Evolutionary conservation across 2,113 vertebrate species (phyloP), one percentile per base, ranked within the genome.

Genomic region (Baryphthengus martii): DNA sequence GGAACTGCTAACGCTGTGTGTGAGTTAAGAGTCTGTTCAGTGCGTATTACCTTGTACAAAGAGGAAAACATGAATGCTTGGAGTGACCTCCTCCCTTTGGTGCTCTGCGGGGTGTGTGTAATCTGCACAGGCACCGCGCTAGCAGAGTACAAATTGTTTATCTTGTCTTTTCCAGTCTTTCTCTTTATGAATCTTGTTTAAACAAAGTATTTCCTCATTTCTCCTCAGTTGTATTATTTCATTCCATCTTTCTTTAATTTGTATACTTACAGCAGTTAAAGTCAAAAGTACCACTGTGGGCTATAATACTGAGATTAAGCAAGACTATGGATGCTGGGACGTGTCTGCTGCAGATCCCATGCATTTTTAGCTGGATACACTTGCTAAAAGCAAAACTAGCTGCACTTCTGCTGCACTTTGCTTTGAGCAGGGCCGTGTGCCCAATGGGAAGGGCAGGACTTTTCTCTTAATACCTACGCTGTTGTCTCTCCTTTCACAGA

Each of bases 11-110:
- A 77, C 65, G 56, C 40, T 76, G 61, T 61, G 33, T 71, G 23
- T 71, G 67, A 93, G 70, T 89, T 92, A 83, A 96, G 96, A 97
- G 97, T 94, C 97, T 97, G 81, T 95, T 97, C 93, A 96, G 94
- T 97, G 84, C 31, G 8, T 81, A 19, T 59, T 73, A n/a, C 90
- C 56, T 79, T 49, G 74, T 86, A 81, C 63, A 50, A 76, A 74
- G 47, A 66, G 29, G 19, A 82, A 77, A 62, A 72, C 44, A 28
- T 9, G 13, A 49, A 33, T 26, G 26, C 50, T 88, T 55, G 31
- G 53, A 88, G 70, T 40, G 28, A 28, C 79, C 68, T 50, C 35
- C 53, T 81, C 37, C 42, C 20, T 61, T 77, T 0, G 0, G 26
- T 68, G 61, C 44, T 61, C 65, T 29, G 11, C 53, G 42, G 29